Evolutionary conservation across 2,113 vertebrate genomes (phyloP), one percentile per base, ranked within the genome.

Genomic region (Poeciliopsis turrubarensis): DNA sequence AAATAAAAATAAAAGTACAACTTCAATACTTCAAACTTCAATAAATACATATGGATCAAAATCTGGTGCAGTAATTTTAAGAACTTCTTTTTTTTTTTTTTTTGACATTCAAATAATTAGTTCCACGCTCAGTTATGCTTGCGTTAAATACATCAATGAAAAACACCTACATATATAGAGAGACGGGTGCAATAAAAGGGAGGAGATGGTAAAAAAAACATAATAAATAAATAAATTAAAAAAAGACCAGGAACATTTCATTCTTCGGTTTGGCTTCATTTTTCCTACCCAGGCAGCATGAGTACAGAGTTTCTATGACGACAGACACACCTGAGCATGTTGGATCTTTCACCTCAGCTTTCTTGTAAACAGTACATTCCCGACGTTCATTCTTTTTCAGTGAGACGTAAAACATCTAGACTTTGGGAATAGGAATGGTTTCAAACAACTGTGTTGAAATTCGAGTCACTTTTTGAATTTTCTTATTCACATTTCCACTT

Each of bases 51-150:
- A 79, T 75, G 44, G 83, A 25, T 57, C 79, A 80, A 80, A 86
- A 79, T 81, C 68, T 74, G 62, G 67, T 27, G 54, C 79, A 80
- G 39, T 80, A 70, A 66, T 39, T 77, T 47, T 73, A 26, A 57
- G 76, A 77, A 81, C 75, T 1, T 7, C 6, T 29, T 31, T 31
- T 31, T 31, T 31, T 31, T 9, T 8, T 3, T 64, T 76, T 72
- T 77, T 71, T 85, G 75, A 92, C 92, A 92, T 92, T 92, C 91
- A 85, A 64, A 79, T 76, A 65, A 77, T 88, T 86, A 30, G 71
- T 41, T 31, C 63, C 78, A 13, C 66, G 69, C 27, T 76, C 69
- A 57, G n/a, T 22, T 54, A 54, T 54, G 47, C 44, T 17, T 54
- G 47, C 22, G 47, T 19, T 65, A 4, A 84, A 90, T n/a, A 57